A percentile compares a stretch with the other conserved stretches of the same genome.
These are phyloP conservation scores for Oppia nitens DNA, from an alignment of 1,140 invertebrate genomes.

Conservation along the genomic window DNA sequence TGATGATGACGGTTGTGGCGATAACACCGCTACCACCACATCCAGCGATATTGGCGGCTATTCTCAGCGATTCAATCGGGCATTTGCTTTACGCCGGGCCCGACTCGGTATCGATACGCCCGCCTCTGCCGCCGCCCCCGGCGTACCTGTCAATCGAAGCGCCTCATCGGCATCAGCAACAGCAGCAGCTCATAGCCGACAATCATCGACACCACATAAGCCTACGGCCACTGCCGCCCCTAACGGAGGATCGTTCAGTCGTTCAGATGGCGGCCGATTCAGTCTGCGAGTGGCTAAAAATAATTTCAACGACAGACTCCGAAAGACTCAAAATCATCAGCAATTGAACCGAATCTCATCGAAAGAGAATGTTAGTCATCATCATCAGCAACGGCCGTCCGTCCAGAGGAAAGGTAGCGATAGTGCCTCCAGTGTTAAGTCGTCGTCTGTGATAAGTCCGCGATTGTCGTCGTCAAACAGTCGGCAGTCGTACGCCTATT, in stretches of 20 bases:
- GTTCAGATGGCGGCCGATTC: constrained; percentile 21
- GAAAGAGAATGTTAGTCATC: not conserved
- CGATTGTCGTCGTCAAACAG: too few species aligned
- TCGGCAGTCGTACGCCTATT: too few species aligned
- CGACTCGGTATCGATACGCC: constrained; percentile 25
- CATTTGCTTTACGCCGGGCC: constrained; percentile 32
- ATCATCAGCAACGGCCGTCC: too few species aligned
- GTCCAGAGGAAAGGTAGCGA: not conserved
- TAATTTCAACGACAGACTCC: not conserved
- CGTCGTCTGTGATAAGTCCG: too few species aligned
- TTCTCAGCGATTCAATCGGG: constrained; percentile 30
- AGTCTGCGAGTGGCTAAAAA: constrained; percentile 15
- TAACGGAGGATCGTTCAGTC: constrained; percentile 4
- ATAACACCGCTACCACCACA: not conserved
- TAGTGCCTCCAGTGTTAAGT: too few species aligned
- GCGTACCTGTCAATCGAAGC: constrained; percentile 29
- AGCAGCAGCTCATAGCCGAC: constrained; percentile 12
- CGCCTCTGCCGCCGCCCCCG: too few species aligned
- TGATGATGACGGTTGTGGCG: not conserved
- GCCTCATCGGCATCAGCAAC: constrained; percentile 9
- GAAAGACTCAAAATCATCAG: not conserved
- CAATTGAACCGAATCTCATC: not conserved
- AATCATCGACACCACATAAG: constrained; percentile 1
- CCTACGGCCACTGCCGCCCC: not conserved
- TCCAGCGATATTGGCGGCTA: not conserved